Evolutionary conservation across 2,113 vertebrate genomes (phyloP), one percentile per base, ranked within the genome.

Genomic region (Meles meles): DNA sequence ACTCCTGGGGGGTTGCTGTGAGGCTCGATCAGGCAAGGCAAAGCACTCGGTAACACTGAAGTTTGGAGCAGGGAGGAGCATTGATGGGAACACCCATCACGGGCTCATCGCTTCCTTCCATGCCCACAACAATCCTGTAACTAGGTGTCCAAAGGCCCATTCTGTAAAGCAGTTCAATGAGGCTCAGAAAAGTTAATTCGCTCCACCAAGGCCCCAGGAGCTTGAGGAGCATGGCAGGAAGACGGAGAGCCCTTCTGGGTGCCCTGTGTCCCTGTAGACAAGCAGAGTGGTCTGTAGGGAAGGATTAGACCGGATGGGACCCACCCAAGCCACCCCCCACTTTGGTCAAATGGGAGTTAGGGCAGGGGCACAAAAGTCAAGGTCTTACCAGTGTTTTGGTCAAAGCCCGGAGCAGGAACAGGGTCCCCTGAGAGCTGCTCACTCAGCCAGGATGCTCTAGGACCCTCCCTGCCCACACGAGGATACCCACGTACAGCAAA

Each of bases 361-460:
- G 47, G 39, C 13, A 69, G 31, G 37, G 74, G 97, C 98, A 65
- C 7, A 97, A 77, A 97, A 98, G 98, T 98, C 98, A 98, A 7
- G 7, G 97, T 71, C 4, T 87, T 89, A 67, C 94, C 67, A 97
- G 82, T 90, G 96, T 96, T 98, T 98, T 98, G 97, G 98, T 97
- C 98, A 98, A 88, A 98, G 96, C 86, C 72, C 63, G 94, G 98
- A 97, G 97, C 80, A 96, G 17, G 80, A 20, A 17, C 83, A 0
- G 29, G 84, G 96, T 98, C 97, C 98, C 97, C 95, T 92, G 97
- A 98, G 98, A 98, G 96, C 80, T 96, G 96, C 90, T 96, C 96
- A 90, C 88, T 88, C 6, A 42, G 93, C 96, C 88, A 37, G 79
- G 93, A 88, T 13, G 94, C 94, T 52, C 42, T 20, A 34, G 76